Conservation (phyloP, 2,113 vertebrate species). For the Pardalotus punctatus region DNA sequence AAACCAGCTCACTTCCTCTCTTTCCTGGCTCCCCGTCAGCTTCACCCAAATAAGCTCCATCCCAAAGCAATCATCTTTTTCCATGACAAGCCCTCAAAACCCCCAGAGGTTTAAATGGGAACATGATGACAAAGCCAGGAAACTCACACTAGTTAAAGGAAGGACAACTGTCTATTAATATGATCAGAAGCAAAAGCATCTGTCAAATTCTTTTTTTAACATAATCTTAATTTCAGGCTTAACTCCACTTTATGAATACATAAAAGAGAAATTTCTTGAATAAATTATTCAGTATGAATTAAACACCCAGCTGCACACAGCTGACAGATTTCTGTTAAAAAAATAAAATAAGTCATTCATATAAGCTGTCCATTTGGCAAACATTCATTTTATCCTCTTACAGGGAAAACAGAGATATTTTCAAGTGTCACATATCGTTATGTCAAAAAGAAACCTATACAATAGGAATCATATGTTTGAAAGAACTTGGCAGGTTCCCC, state of each 20-base stretch:
- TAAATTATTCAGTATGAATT: background rate
- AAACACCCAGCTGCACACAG: background rate
- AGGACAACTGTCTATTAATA: conserved; percentile 30
- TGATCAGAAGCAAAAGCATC: background rate
- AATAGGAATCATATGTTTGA: background rate
- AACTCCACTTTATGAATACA: background rate
- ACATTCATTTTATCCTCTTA: background rate
- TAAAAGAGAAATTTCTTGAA: background rate
- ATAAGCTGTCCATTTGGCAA: background rate
- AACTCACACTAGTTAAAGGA: background rate
- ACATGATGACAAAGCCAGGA: conserved; percentile 43
- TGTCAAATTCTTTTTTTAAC: background rate
- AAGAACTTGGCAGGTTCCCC: background rate
- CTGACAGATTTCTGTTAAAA: background rate
- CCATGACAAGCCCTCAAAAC: conserved; percentile 28
- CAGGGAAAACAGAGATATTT: background rate
- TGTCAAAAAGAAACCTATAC: background rate
- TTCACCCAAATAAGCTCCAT: conserved; percentile 3
- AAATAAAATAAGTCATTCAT: conserved; percentile 16
- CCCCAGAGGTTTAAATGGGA: conserved; percentile 39
- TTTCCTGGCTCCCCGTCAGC: background rate
- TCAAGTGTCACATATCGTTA: background rate
- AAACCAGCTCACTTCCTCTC: conserved; percentile 22
- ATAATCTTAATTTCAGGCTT: background rate
- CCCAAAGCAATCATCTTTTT: conserved; percentile 12